Evolutionary conservation across 2,888 invertebrate species (phyloP), one percentile per base, ranked within the genome.

Genomic region (Trissolcus japonicus): DNA sequence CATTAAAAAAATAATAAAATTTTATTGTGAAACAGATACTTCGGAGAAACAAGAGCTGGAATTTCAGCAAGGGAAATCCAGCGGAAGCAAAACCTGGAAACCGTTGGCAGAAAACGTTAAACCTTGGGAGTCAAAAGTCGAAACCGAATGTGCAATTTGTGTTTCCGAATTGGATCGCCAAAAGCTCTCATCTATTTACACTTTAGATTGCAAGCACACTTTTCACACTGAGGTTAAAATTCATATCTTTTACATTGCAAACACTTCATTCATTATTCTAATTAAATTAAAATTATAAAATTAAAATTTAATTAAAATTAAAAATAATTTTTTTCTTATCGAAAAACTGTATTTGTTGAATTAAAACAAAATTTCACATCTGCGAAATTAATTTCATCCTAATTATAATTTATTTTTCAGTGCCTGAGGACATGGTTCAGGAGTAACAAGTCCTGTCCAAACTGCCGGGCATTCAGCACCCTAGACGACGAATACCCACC

Each of bases 401-500:
- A 19, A 51, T 17, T 19, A 21, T 13, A 25, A 19, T 29, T 62
- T 68, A 65, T 11, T 57, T 84, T 83, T 57, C 75, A 85, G 84
- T 85, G 86, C 48, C 80, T 86, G 3, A 69, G 80, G 54, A 14
- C 41, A 21, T 86, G 86, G 86, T 79, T 85, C 14, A 59, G 76
- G 6, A 57, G 71, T 4, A 80, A 77, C 46, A 78, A 79, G 17
- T 81, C 83, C 0, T 86, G 86, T 60, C 86, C 86, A n/a, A 81
- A 65, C 16, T 86, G 86, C 55, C 79, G 82, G 6, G 46, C 79
- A 1, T 79, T 76, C 50, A 79, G 80, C n/a, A 82, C 79, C 6
- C 73, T 83, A 14, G 82, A 84, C 62, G 81, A 83, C 14, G 83
- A 86, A 17, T 85, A 82, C 67, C 85, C 85, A 14, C 84, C 85